Percentiles rank a stretch among this genome's conserved stretches.
Conservation (phyloP, 2,888 invertebrate species). For the Oligia fasciuncula region DNA sequence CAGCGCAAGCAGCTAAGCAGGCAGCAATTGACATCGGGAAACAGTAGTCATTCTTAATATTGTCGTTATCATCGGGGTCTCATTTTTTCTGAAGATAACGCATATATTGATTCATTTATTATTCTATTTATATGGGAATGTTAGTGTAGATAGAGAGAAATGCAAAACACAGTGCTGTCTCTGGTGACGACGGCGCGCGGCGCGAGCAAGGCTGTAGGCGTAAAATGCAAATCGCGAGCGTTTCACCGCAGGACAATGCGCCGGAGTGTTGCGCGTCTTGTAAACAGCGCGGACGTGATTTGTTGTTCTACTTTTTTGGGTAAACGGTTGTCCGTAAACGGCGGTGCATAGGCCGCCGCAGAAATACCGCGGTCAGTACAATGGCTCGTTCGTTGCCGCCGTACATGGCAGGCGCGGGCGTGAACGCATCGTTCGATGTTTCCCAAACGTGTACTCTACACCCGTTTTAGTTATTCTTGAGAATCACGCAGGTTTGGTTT, state of each 20-base stretch:
- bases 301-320: constrained; percentile 89
- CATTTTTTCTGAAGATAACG: constrained; percentile 49
- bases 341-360: constrained; percentile 85
- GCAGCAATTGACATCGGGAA: constrained; percentile 69
- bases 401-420: constrained; percentile 83
- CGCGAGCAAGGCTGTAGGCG: constrained; percentile 78
- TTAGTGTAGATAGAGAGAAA: constrained; percentile 74
- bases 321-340: constrained; percentile 87
- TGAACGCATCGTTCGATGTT: constrained; percentile 80
- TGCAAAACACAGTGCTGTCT: constrained; percentile 74
- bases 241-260: constrained; percentile 88
- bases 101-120: constrained; percentile 56
- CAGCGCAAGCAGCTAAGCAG: constrained; percentile 61
- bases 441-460: constrained; percentile 71
- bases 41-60: constrained; percentile 65
- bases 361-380: constrained; percentile 85
- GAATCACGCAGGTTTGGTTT: constrained; percentile 74
- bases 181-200: constrained; percentile 60
- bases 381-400: constrained; percentile 83
- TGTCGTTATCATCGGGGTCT: constrained; percentile 63
- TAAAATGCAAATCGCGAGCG: constrained; percentile 86
- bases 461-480: constrained; percentile 75
- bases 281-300: constrained; percentile 86
- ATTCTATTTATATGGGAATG: constrained; percentile 62
- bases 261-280: constrained; percentile 86